Base-by-base conservation (phyloP, 2,113 vertebrate genomes). In the Pollachius pollachius region DNA sequence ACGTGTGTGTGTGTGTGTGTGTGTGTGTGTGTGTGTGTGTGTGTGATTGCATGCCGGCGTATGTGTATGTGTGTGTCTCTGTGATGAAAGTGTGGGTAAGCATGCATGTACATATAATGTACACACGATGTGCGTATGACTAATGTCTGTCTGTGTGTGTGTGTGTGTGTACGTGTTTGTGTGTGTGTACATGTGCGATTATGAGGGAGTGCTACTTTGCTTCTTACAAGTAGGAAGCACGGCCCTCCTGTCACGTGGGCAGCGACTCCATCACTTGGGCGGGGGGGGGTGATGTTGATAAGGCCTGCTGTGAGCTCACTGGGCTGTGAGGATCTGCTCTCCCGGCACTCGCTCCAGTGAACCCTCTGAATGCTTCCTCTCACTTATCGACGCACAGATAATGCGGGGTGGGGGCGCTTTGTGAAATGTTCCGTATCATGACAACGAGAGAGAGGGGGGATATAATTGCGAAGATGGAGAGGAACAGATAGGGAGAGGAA, bases 301-400 rank as follows among this genome's bases (percentile, higher is more conserved):
- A 62, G 63, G 79, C 78, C 72, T 79, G 84, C 86, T 89, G 81
- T 78, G 72, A 75, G 73, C 59, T 83, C 85, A 84, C 73, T 76
- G 78, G 79, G 76, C 87, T 85, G 81, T 85, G 80, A 88, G 77
- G 85, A 86, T 83, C 81, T 59, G 70, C 41, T 13, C 41, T 48
- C 68, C 72, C 80, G 77, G 65, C 75, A 72, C 74, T 72, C 61
- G 69, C 89, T 80, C 87, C 82, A 84, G 73, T 74, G 81, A 80
- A 66, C 74, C 61, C 70, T 72, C 71, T 83, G 69, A 82, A 82
- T 74, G 62, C 76, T 21, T 48, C 61, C 52, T 34, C 82, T 82
- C 73, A 81, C 84, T 82, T 72, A 73, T 84, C 78, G 69, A 48
- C 72, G 52, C 77, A 67, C 60, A 7, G 9, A 78, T 78, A 60